Base-by-base conservation (phyloP, 2,113 vertebrate genomes). In the Oncorhynchus masou region DNA sequence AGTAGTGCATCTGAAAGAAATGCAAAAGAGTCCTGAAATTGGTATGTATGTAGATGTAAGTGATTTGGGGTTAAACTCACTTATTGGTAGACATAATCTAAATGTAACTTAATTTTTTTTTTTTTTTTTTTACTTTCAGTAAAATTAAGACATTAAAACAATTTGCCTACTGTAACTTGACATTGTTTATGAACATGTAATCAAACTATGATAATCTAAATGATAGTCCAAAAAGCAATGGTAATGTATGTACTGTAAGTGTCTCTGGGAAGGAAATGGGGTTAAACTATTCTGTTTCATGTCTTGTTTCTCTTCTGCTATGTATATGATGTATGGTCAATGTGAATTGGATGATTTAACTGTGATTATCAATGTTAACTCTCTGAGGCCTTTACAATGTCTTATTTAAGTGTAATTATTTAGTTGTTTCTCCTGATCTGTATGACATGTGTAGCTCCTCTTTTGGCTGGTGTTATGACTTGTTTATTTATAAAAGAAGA, bases 351-450 rank as follows among this genome's bases (percentile, higher is more conserved):
- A 68, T 84, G 76, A 83, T 74, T 87, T 89, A 5, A 82, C 20
- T 89, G 85, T 83, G 39, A 54, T 54, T 54, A 85, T 90, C 82
- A 77, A 65, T 89, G 84, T 87, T 54, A 83, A 82, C 85, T 88
- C 69, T 87, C 67, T 12, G 88, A 91, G 88, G 90, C 89, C 90
- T 91, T 91, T 87, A 76, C 73, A 71, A 82, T 83, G 85, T 88
- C 81, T 86, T 74, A 86, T 87, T 88, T 86, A 83, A 88, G 59
- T 64, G 19, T 34, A 6, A 39, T 9, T 22, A 16, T 73, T 76
- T 78, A 16, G 76, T 73, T 15, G 4, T 71, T 51, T 71, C 66
- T 84, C 34, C 49, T 81, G 64, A 81, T 54, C 45, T 27, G 24
- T 74, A 60, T 76, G 79, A 79, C 78, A 72, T 83, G 68, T 65